phyloP scores from a whole-genome alignment of 2,113 vertebrate species.

The Ciconia boyciana region DNA sequence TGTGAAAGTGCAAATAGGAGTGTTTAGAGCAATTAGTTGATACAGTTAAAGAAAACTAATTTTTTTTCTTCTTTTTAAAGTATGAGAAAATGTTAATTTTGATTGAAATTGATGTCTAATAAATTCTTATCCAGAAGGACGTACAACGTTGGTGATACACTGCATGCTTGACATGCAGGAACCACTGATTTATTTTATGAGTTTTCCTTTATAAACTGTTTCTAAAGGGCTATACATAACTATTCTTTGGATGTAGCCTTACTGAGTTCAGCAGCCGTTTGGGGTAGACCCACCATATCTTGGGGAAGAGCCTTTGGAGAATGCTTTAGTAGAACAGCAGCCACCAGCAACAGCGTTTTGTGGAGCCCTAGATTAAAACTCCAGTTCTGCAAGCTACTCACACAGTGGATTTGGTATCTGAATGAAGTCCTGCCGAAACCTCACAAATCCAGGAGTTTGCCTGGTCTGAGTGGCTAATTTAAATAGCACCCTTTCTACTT shows the following conservation, averaged over 20 bases:
- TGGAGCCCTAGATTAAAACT: background rate
- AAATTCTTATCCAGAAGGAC: background rate
- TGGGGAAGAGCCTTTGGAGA: background rate
- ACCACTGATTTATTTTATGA: background rate
- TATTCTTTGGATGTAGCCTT: background rate
- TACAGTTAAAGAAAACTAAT: background rate
- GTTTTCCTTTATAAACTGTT: background rate
- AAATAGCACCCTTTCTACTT: background rate
- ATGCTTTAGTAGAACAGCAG: background rate
- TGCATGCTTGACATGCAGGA: background rate
- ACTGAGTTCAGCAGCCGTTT: background rate
- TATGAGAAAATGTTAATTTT: background rate
- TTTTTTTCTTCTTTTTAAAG: background rate
- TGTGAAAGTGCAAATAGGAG: background rate
- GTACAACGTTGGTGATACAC: accelerated
- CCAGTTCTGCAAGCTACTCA: background rate
- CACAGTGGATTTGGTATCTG: accelerated
- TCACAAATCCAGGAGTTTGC: background rate
- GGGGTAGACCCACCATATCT: background rate
- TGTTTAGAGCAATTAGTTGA: background rate
- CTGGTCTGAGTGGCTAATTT: background rate
- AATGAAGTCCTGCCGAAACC: background rate
- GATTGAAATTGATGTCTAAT: background rate
- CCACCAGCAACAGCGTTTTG: background rate
- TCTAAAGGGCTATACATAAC: background rate